Conservation (phyloP, 2,888 invertebrate species). For the Beris chalybata region DNA sequence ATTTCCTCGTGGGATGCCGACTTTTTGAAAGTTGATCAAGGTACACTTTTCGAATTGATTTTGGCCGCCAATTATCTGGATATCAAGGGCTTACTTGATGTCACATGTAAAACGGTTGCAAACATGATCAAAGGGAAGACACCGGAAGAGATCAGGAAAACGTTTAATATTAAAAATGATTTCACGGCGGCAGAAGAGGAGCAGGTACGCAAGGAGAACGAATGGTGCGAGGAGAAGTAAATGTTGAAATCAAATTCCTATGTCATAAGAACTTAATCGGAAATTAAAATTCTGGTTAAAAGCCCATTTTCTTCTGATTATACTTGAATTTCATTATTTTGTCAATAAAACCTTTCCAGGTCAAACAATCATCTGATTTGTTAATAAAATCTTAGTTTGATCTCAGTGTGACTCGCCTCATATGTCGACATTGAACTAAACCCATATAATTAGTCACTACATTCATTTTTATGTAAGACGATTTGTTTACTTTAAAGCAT, state of each 20-base stretch:
- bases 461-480: too few species aligned
- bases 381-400: too few species aligned
- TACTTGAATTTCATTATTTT: neutral
- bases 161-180: constrained; percentile 96
- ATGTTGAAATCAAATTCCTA: neutral
- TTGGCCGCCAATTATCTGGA: constrained; percentile 97
- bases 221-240: constrained; percentile 62
- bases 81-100: constrained; percentile 92
- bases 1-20: constrained; percentile 99
- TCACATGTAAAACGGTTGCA: constrained; percentile 97
- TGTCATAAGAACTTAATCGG: too few species aligned
- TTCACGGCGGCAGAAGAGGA: constrained; percentile 96
- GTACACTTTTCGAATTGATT: constrained; percentile 93
- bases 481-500: too few species aligned
- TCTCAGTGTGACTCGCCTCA: too few species aligned
- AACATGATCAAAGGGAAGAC: constrained; percentile 99
- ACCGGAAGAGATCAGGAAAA: constrained; percentile 96
- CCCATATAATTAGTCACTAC: too few species aligned
- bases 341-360: neutral
- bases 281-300: neutral
- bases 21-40: constrained; percentile 97
- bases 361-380: too few species aligned
- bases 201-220: constrained; percentile 95
- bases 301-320: neutral
- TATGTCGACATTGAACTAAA: too few species aligned